Base-by-base conservation (phyloP, 2,113 vertebrate species). In the Tiliqua scincoides region DNA sequence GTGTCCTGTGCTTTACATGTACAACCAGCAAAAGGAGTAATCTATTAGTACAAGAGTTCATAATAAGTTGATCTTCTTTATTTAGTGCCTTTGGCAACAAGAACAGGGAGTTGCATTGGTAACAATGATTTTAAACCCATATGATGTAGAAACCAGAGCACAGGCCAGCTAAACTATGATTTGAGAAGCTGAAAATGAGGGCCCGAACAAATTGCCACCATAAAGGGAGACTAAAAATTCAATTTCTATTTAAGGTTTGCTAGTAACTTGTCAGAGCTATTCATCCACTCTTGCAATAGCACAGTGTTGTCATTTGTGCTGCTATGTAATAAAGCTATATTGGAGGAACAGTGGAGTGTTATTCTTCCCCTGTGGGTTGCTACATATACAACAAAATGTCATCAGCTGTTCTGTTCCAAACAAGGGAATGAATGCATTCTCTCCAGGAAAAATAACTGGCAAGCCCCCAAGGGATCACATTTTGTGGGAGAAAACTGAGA, bases 71-170 rank as follows among this genome's bases (percentile, higher is more conserved):
- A 59, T 81, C 25, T 89, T 79, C 7, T 84, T 92, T 92, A 79
- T 87, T 91, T 91, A 87, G 79, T 90, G 80, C 71, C 67, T 1
- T 77, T 89, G 87, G 87, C 87, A 87, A 89, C 70, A 85, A 89
- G 25, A 74, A 57, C 27, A 87, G 81, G 62, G 37, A 85, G 67
- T 80, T 87, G 18, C 72, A 84, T 87, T 93, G 84, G 43, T 91
- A 95, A 88, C 85, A 93, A 90, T 91, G 91, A 86, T 90, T 94
- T 92, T 91, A 94, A 95, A 88, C 25, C 17, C 61, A 32, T 89
- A n/a, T 91, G 92, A 91, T 93, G 87, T 93, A 73, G 68, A 83
- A 89, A 82, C 59, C 92, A 59, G 0, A 10, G 10, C 68, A 79
- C 67, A 81, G 90, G 87, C 72, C 85, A 89, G 83, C 3, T 83